A percentile compares a stretch with the other conserved stretches of the same genome.
Evolutionary conservation across 1,140 invertebrate genomes (phyloP).

Genomic region (Lepidurus packardi): DNA sequence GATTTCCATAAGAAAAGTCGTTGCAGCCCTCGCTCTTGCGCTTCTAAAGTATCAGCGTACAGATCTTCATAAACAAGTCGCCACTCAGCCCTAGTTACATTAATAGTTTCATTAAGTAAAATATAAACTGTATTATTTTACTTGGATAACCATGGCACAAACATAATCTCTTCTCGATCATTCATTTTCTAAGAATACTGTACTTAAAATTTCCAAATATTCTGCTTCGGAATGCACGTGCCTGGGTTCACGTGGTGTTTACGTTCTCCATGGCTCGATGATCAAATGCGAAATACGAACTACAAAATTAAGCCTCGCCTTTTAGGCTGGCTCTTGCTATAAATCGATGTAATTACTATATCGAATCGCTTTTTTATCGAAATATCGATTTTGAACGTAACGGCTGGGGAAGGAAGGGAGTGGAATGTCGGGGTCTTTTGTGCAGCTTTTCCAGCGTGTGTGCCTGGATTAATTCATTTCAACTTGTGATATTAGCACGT

Average conservation of each 20-base stretch:
- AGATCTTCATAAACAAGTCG: constrained; percentile 51
- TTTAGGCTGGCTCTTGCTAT: not conserved
- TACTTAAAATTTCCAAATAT: too few relatives aligned
- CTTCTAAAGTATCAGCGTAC: constrained; percentile 46
- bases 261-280: too few relatives aligned
- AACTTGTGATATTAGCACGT: not conserved
- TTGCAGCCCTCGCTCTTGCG: constrained; percentile 49
- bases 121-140: constrained; percentile 30
- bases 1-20: constrained; percentile 56
- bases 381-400: not conserved
- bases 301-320: too few relatives aligned
- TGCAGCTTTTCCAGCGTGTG: constrained; percentile 9
- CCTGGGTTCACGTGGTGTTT: too few relatives aligned
- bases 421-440: constrained; percentile 19
- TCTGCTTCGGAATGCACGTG: too few relatives aligned
- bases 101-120: constrained; percentile 33
- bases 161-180: not conserved
- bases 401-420: constrained; percentile 20
- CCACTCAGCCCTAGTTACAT: constrained; percentile 50
- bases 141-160: constrained; percentile 38
- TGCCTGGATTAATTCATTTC: not conserved
- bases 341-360: not conserved
- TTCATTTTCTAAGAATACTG: not conserved
- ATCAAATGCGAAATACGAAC: too few relatives aligned
- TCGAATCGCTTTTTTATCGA: not conserved